phyloP scores from a whole-genome alignment of 1,140 invertebrate genomes.

The Homarus americanus region DNA sequence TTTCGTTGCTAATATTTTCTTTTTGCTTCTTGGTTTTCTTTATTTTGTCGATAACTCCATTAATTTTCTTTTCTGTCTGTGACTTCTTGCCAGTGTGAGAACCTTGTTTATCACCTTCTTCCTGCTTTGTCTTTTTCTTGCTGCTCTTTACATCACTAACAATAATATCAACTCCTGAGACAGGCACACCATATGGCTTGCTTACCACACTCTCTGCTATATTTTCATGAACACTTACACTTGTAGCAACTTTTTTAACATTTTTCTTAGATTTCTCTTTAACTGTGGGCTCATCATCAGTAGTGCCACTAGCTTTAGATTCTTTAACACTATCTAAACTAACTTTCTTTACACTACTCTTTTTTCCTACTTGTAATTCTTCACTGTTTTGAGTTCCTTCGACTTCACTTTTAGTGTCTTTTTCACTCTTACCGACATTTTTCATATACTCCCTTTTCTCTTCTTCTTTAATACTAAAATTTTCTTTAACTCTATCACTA shows the following conservation, averaged over 20 bases:
- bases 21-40: conserved; percentile 44
- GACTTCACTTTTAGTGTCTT: neutral
- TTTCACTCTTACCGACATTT: neutral
- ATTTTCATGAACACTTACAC: neutral
- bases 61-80: conserved; percentile 17
- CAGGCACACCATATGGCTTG: neutral
- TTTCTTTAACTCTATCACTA: conserved; percentile 53
- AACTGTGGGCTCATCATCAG: neutral
- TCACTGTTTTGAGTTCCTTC: neutral
- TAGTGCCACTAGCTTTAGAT: neutral
- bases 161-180: neutral
- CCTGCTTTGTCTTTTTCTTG: neutral
- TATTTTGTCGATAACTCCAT: conserved; percentile 10
- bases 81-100: neutral
- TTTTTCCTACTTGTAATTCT: neutral
- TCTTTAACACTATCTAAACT: conserved; percentile 3
- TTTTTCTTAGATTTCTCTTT: conserved; percentile 33
- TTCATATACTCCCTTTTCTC: conserved; percentile 30
- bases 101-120: neutral
- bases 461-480: neutral
- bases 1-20: neutral
- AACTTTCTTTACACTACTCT: neutral
- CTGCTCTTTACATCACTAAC: neutral
- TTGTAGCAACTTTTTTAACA: neutral
- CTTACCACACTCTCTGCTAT: neutral